Evolutionary conservation across 1,140 invertebrate species (phyloP), one percentile per base, ranked within the genome.

Genomic region (Potamilus streckersoni): DNA sequence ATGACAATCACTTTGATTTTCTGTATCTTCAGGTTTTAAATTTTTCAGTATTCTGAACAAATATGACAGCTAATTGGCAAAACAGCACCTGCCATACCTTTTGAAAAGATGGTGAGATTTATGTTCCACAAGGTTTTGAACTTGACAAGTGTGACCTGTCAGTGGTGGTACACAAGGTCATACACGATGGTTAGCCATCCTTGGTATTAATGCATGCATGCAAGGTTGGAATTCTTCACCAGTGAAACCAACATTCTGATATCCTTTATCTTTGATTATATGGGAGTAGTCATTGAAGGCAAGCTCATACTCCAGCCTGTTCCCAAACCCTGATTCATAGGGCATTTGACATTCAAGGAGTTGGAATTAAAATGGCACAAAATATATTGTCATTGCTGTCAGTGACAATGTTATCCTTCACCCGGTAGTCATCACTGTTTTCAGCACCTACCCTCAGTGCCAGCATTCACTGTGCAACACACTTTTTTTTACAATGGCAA

Each of bases 11-110:
- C 73, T 55, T 76, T 60, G 16, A 75, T 67, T 19, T 79, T 76
- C 2, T 49, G 38, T 49, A 49, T 79, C 23, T 62, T 76, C 20
- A 66, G 77, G 61, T 79, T 76, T 17, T 79, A 73, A 58, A 79
- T 0, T 65, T 31, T 31, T 67, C 55, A 12, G 63, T 17, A 13
- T 68, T 31, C 19, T 31, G 19, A 5, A 17, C 61, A 60, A 57
- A 74, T 23, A 23, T 11, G 14, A 15, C 16, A 11, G 6, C 55
- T 3, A 31, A 31, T 16, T 78, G 58, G n/a, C 74, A 17, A 55
- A 78, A 78, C 17, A 77, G 62, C 62, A 77, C 17, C 70, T 62
- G 65, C 73, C 70, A 66, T 77, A 16, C 61, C 1, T 6, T 59
- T 15, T 17, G 57, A 38, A 27, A 69, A 69, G 19, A 77, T 38